phyloP scores from a whole-genome alignment of 2,797 vertebrate species.

The Pangasius mekongensis region DNA sequence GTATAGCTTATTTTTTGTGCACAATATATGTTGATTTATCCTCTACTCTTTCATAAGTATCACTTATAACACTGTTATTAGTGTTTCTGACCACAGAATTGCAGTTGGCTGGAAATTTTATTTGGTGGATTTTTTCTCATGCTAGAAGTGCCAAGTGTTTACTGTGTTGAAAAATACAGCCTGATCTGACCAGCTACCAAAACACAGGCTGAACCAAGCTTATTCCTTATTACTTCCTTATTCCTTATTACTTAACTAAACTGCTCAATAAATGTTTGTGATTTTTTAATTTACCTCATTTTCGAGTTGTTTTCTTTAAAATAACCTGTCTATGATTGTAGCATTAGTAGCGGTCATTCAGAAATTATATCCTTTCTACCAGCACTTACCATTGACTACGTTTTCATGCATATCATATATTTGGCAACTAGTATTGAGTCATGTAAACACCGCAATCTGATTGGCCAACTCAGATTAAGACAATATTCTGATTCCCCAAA shows the following conservation, averaged over 20 bases:
- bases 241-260: background rate
- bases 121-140: background rate
- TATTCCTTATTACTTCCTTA: too few species aligned
- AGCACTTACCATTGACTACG: background rate
- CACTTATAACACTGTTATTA: background rate
- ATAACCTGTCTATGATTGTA: background rate
- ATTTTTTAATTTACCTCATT: background rate
- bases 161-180: background rate
- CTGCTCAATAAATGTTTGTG: background rate
- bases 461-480: too few species aligned
- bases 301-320: background rate
- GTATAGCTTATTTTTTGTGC: background rate
- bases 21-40: background rate
- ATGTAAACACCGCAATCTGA: too few species aligned
- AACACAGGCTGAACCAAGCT: background rate
- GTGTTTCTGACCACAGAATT: background rate
- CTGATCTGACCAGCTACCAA: background rate
- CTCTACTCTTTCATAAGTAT: background rate
- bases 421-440: too few species aligned
- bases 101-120: background rate
- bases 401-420: background rate
- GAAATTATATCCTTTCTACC: background rate
- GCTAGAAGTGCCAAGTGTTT: background rate
- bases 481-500: too few species aligned
- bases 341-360: background rate